Percentiles rank a stretch among this genome's conserved stretches.
phyloP scores from a whole-genome alignment of 2,797 vertebrate species.

The Malurus leucopterus region DNA sequence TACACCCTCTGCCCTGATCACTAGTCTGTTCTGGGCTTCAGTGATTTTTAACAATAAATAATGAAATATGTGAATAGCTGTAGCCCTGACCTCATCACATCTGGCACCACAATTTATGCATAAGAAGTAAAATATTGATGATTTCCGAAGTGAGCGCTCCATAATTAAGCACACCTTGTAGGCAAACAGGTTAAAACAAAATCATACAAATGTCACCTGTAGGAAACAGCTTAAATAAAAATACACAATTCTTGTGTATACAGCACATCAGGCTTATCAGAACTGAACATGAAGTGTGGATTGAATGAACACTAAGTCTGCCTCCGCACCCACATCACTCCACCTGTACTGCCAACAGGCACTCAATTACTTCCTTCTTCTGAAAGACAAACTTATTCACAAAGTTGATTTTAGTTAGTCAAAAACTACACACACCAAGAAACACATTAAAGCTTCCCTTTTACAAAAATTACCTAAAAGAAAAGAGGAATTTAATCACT shows the following conservation, averaged over 20 bases:
- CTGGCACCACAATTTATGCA: conserved; percentile 1
- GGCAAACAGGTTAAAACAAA: conserved; percentile 19
- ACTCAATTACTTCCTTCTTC: background rate
- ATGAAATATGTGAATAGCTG: background rate
- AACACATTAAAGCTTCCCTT: background rate
- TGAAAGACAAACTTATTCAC: background rate
- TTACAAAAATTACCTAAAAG: background rate
- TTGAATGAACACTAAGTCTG: background rate
- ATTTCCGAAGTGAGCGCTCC: background rate
- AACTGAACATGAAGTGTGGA: background rate
- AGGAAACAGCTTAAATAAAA: conserved; percentile 32
- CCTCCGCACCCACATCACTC: background rate
- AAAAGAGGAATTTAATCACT: background rate
- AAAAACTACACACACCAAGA: background rate
- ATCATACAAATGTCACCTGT: background rate
- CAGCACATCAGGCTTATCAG: background rate
- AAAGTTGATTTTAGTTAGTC: background rate
- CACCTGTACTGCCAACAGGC: background rate
- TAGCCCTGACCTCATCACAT: conserved; percentile 16
- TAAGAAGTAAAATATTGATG: background rate
- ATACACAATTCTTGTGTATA: background rate
- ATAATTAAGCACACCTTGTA: conserved; percentile 9
- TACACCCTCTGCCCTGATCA: conserved; percentile 11
- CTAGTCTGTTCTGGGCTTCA: background rate
- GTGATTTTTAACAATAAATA: conserved; percentile 28